Base-by-base conservation (phyloP, 2,888 invertebrate species). In the Chamaedrilus cognettii region DNA sequence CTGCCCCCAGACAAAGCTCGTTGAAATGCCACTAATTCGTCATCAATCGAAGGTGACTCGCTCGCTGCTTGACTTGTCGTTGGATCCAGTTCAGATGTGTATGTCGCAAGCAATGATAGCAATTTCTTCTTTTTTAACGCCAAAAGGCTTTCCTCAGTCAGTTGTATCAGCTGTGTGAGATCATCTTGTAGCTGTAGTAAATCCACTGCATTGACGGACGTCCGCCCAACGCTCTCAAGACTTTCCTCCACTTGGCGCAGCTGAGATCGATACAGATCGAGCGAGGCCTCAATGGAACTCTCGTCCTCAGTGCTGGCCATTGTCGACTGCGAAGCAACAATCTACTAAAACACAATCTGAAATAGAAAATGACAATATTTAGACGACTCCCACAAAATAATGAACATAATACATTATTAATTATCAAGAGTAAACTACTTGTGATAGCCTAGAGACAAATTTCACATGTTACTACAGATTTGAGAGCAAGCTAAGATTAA, bases 121-220 rank as follows among this genome's bases (percentile, higher is more conserved):
- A 61, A n/a, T 23, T 50, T 42, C 11, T 42, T 42, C 31, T 61
- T 61, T 30, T 61, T 61, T 19, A 61, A 28, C 19, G 42, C 23
- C 5, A 61, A 30, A 1, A 61, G 50, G n/a, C 61, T 61, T 50
- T 49, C 61, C 50, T 19, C 19, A 26, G 67, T 67, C 35, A 67
- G 34, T 11, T 33, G 50, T 30, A 67, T 63, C 23, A 67, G 57
- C 30, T 67, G 33, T 31, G 32, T n/a, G 51, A 65, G 49, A 51
- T 65, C 65, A 33, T 33, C 30, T 30, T 65, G 58, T 31, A 65
- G 35, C 52, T 65, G 60, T 23, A 59, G n/a, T 19, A 65, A 33
- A 51, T 65, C 65, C 19, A 11, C 19, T 7, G 11, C 11, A 19
- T 7, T 42, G 7, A 19, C 42, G 7, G 42, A 42, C 19, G 42